Evolutionary conservation across 92 coral and sea anemone genomes (phyloP), one percentile per base, ranked within the genome.

Genomic region (Zoanthus sansibaricus): DNA sequence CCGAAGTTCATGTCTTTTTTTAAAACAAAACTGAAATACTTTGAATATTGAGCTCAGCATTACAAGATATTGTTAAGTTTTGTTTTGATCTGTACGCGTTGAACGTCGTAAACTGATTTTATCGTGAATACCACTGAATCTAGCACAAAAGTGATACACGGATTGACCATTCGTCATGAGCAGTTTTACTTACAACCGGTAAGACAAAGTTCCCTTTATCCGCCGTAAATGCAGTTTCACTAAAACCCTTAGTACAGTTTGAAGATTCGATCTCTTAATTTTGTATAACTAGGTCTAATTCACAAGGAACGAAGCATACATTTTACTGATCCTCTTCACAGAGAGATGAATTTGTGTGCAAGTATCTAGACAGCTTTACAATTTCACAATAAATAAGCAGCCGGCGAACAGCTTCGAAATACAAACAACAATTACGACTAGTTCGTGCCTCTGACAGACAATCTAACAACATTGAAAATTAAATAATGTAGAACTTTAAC

Each of bases 391-490:
- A 78, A 32, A n/a, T 56, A 44, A 30, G 52, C 1, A 64, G 66
- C 75, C 33, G 61, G 59, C 55, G 83, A 78, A 78, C 71, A 78
- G 17, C 70, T 30, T 80, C 85, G 62, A 44, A 66, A 80, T 80
- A 64, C 74, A 68, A 62, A 80, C 75, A 80, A 80, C 85, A 71
- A 80, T 80, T 80, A 25, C 30, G 13, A n/a, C 25, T 13, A 66
- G 14, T 80, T 46, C 14, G 7, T 11, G 45, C 75, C 15, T 11
- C 25, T 6, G 6, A 62, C 31, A 30, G 45, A 66, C 9, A 66
- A 64, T 80, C 58, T 80, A 80, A 80, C 85, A 59, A 45, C 85
- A 80, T 1, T 42, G 85, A 21, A 80, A 80, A 20, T n/a, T 42
- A 68, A 68, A 49, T n/a, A 80, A 80, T 21, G 55, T 64, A 66